These are phyloP conservation scores for Leptinotarsa tumamoca DNA, from an alignment of 2,888 invertebrate species.

Conservation along the genomic window DNA sequence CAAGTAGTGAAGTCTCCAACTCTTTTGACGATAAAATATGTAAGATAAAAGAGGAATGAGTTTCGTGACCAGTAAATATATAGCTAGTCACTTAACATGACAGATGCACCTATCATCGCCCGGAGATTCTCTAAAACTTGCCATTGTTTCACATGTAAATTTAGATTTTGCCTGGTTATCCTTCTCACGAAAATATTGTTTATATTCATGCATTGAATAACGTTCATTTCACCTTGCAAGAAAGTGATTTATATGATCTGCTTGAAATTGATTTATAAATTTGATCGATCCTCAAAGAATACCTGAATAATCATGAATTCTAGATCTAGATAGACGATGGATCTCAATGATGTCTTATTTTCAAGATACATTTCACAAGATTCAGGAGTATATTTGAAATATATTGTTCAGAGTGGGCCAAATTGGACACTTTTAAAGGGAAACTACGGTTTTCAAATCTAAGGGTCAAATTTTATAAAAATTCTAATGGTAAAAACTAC, in stretches of 20 bases:
- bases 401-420: too few relatives aligned
- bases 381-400: too few relatives aligned
- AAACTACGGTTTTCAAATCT: too few relatives aligned
- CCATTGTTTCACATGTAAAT: slow-evolving; percentile 14
- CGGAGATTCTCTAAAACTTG: background rate
- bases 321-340: too few relatives aligned
- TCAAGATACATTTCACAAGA: too few relatives aligned
- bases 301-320: too few relatives aligned
- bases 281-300: too few relatives aligned
- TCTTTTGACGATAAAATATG: slow-evolving; percentile 12
- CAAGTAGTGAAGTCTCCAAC: background rate
- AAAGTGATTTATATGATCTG: background rate
- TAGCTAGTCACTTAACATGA: slow-evolving; percentile 25
- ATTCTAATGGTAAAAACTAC: too few relatives aligned
- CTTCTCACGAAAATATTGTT: slow-evolving; percentile 2
- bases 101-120: slow-evolving; percentile 26
- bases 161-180: slow-evolving; percentile 6
- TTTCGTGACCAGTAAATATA: slow-evolving; percentile 25
- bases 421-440: too few relatives aligned
- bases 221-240: background rate
- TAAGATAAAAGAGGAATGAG: slow-evolving; percentile 17
- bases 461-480: too few relatives aligned
- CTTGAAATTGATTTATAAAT: too few relatives aligned
- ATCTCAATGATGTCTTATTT: too few relatives aligned
- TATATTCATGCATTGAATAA: background rate